A percentile compares a stretch with the other conserved stretches of the same genome.
phyloP scores from a whole-genome alignment of 64 coral and sea anemone genomes.

The Montipora foliosa region DNA sequence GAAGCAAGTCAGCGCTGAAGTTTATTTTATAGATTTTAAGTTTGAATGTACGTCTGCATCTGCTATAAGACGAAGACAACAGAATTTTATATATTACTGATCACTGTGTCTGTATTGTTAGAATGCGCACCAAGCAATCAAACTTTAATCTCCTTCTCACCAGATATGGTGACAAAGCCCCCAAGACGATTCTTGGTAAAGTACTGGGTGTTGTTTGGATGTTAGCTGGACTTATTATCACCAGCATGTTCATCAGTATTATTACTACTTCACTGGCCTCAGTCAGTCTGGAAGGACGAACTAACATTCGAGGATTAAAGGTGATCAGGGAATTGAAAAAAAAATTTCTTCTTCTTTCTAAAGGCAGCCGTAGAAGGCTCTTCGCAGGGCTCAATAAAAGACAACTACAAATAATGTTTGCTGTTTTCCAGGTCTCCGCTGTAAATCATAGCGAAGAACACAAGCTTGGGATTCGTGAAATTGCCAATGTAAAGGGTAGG shows the following conservation, averaged over 20 bases:
- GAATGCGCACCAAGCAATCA: not conserved
- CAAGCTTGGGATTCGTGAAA: conserved; percentile 76
- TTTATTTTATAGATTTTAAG: too few species aligned
- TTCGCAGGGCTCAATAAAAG: not conserved
- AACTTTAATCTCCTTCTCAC: not conserved
- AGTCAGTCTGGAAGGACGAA: conserved; percentile 49
- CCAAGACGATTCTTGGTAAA: conserved; percentile 79
- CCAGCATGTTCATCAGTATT: conserved; percentile 90
- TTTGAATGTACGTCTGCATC: too few species aligned
- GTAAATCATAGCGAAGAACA: conserved; percentile 88
- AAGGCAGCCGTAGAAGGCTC: too few species aligned
- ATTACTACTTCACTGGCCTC: conserved; percentile 79
- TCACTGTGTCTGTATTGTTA: too few species aligned
- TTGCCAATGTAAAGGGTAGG: conserved; percentile 76
- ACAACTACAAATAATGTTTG: not conserved
- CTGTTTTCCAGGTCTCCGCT: conserved; percentile 63
- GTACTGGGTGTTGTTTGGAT: conserved; percentile 86
- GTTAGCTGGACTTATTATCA: conserved; percentile 87
- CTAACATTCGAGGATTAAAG: conserved; percentile 55
- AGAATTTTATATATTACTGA: too few species aligned
- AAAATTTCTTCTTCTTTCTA: not conserved
- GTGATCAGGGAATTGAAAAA: conserved; percentile 2
- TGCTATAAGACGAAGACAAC: too few species aligned
- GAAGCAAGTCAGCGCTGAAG: too few species aligned
- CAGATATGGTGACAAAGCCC: conserved; percentile 88